Evolutionary conservation across 2,797 vertebrate genomes (phyloP), one percentile per base, ranked within the genome.

Genomic region (Pangasius sanitwongsei): DNA sequence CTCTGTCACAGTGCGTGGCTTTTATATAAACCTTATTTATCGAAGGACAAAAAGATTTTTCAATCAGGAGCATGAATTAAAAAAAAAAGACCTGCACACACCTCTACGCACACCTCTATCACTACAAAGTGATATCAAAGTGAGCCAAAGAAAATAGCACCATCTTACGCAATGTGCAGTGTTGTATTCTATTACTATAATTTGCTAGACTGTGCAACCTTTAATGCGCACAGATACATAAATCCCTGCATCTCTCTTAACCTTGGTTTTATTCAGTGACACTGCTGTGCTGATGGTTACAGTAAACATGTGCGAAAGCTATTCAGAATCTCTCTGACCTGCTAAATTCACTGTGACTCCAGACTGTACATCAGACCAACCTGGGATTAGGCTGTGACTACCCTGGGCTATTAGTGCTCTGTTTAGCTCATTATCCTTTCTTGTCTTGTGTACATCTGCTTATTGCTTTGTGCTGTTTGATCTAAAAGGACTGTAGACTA

Each of bases 381-480:
- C 37, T 74, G 67, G 50, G 59, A 74, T 87, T 67, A 15, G 13
- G 67, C 25, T 63, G 57, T 61, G 37, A 85, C 61, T 82, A 82
- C 78, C 31, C 20, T 59, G 55, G 9, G 65, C 67, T 53, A 41
- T 80, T 78, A 8, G 57, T 25, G 48, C 28, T 89, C 87, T 91
- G 90, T 85, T 88, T 53, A 83, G 87, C 69, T 50, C 85, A 87
- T 91, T 83, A 86, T 69, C 74, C 50, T 20, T 81, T 67, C 31
- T 28, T 75, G 65, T 37, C 15, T 59, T 83, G 41, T 61, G 18
- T n/a, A 74, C 50, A 70, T 87, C 87, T 75, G 87, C n/a, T 81
- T 83, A 41, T 31, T 72, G 34, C 77, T 70, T 44, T 57, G n/a
- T 55, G 75, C 11, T 25, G 12, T 75, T 75, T 75, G 41, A 75